Evolutionary conservation across 2,113 vertebrate species (phyloP), one percentile per base, ranked within the genome.

Genomic region (Sphaerodactylus townsendi): DNA sequence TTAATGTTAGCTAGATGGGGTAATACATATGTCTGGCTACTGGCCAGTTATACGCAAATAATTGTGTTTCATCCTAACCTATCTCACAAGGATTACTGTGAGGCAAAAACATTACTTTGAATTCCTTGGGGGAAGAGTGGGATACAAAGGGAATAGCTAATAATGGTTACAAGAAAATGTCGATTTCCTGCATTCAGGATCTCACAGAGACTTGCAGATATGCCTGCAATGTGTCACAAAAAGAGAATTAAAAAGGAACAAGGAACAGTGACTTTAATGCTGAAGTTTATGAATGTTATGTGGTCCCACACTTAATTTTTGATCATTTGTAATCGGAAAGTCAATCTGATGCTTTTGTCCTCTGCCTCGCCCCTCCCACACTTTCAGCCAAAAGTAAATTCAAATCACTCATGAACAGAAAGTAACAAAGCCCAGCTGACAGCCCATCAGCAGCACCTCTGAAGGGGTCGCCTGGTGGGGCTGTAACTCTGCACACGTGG

Each of bases 401-500:
- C 53, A 82, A 82, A 87, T 83, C 10, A 77, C 56, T 85, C 65
- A 82, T 83, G 77, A 75, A 68, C 33, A 69, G 82, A 76, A 86
- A 81, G 71, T 41, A 91, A 90, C 77, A 90, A 91, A 89, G 87
- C 37, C 1, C 75, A 82, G 84, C 76, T 92, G 92, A 90, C 91
- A 90, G 90, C 90, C 85, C 37, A 0, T 82, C 84, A 75, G 62
- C 35, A 86, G 80, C 83, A 86, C 13, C n/a, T 86, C 76, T 68
- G 89, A 92, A 87, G 85, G 91, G 88, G 62, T 85, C 30, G 87
- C 80, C 79, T 6, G 87, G 91, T 83, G 90, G 92, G 90, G 90
- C 90, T 91, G 88, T 65, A 5, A 89, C 91, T 93, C 85, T 84
- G 30, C 5, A 64, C 94, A 93, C 62, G 3, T 88, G 92, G 91